Evolutionary conservation across 2,113 vertebrate genomes (phyloP).

Genomic region (Pygathrix nemaeus): DNA sequence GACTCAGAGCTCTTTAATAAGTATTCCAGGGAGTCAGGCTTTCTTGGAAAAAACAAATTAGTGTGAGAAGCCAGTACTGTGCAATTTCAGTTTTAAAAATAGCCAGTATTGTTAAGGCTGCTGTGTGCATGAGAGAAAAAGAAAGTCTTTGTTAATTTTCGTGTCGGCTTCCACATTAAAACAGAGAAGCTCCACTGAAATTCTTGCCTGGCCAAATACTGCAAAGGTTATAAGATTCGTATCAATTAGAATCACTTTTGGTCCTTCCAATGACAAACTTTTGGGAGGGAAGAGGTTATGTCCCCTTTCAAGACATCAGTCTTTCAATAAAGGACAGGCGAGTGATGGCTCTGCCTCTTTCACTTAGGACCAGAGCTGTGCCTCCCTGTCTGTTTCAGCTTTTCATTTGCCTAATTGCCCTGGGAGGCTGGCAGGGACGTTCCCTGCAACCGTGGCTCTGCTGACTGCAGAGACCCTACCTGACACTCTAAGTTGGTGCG

Average conservation of each 20-base stretch:
- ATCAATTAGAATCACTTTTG: not conserved
- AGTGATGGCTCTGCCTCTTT: not conserved
- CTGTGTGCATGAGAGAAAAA: slow-evolving; percentile 37
- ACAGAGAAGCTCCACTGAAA: not conserved
- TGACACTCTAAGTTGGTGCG: slow-evolving; percentile 82
- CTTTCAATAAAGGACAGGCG: not conserved
- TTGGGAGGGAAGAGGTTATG: not conserved
- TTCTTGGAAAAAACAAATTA: slow-evolving; percentile 78
- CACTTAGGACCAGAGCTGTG: slow-evolving; percentile 55
- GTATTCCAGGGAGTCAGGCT: slow-evolving; percentile 52
- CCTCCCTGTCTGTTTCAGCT: slow-evolving; percentile 76
- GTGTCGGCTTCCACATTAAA: not conserved
- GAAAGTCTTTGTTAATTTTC: slow-evolving; percentile 46
- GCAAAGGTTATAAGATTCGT: not conserved
- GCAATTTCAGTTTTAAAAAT: slow-evolving; percentile 77
- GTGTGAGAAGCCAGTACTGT: slow-evolving; percentile 58
- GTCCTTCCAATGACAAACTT: slow-evolving; percentile 23
- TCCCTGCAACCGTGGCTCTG: slow-evolving; percentile 86
- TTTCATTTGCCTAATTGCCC: slow-evolving; percentile 85
- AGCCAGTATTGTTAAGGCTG: slow-evolving; percentile 58
- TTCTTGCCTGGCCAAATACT: slow-evolving; percentile 9
- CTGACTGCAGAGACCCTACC: slow-evolving; percentile 90
- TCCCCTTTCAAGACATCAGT: slow-evolving; percentile 31
- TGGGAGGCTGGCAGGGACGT: slow-evolving; percentile 79
- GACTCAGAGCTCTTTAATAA: slow-evolving; percentile 28